Evolutionary conservation across 2,113 vertebrate species (phyloP).

Genomic region (Stegostoma tigrinum): DNA sequence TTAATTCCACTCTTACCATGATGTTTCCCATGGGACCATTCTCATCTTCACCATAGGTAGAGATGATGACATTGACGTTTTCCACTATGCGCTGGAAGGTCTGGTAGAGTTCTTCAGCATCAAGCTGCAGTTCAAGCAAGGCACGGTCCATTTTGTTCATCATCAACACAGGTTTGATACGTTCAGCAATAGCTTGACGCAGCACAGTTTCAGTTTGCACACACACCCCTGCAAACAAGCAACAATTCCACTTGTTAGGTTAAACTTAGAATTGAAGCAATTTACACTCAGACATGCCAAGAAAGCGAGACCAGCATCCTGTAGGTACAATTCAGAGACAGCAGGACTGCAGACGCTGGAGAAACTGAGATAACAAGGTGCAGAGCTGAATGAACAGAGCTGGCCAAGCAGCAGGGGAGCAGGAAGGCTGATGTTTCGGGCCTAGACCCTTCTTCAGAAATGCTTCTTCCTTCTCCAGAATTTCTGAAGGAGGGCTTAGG

Average conservation of each 20-base stretch:
- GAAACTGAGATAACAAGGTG: too few relatives aligned
- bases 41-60: conserved; percentile 85
- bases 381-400: too few relatives aligned
- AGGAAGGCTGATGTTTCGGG: too few relatives aligned
- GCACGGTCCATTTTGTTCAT: conserved; percentile 99
- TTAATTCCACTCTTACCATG: conserved; percentile 59
- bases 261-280: neutral
- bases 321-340: neutral
- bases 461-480: too few relatives aligned
- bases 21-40: conserved; percentile 86
- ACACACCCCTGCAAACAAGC: conserved; percentile 67
- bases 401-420: too few relatives aligned
- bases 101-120: conserved; percentile 81
- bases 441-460: too few relatives aligned
- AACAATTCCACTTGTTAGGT: neutral
- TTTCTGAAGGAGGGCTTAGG: too few relatives aligned
- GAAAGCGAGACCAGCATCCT: neutral
- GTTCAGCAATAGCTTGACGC: conserved; percentile 85
- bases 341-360: neutral
- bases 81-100: conserved; percentile 96
- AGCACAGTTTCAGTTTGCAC: conserved; percentile 95
- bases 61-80: conserved; percentile 88
- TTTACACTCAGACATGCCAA: neutral
- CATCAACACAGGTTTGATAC: conserved; percentile 94
- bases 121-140: conserved; percentile 85